These are phyloP conservation scores for Python bivittatus DNA, from an alignment of 2,113 vertebrate genomes.

Conservation along the genomic window DNA sequence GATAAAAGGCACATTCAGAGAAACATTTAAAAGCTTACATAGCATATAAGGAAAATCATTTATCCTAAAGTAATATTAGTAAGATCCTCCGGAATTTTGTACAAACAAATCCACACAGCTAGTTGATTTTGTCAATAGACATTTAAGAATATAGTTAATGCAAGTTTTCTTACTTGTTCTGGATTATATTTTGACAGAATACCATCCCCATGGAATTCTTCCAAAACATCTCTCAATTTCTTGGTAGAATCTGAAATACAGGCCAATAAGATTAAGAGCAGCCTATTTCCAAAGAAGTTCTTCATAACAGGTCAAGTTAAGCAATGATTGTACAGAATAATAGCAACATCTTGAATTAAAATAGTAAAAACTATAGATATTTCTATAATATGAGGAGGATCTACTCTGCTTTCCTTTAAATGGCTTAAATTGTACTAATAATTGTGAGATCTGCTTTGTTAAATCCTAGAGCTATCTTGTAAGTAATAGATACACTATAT, in stretches of 20 bases:
- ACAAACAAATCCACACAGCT: background rate
- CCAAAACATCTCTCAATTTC: conserved; percentile 93
- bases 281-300: background rate
- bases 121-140: background rate
- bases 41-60: background rate
- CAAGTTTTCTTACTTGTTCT: conserved; percentile 80
- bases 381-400: conserved; percentile 28
- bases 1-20: background rate
- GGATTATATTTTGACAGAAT: conserved; percentile 87
- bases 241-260: conserved; percentile 86
- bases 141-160: background rate
- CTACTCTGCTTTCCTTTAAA: conserved; percentile 29
- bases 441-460: conserved; percentile 43
- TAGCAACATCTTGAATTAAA: background rate
- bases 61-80: background rate
- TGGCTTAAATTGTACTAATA: background rate
- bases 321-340: background rate
- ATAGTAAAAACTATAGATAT: background rate
- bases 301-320: background rate
- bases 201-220: conserved; percentile 87
- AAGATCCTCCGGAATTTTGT: background rate
- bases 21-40: background rate
- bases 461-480: background rate
- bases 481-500: background rate
- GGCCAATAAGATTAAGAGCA: background rate